Percentiles rank a stretch among this genome's conserved stretches.
phyloP scores from a whole-genome alignment of 2,113 vertebrate genomes.

The Microcebus murinus region DNA sequence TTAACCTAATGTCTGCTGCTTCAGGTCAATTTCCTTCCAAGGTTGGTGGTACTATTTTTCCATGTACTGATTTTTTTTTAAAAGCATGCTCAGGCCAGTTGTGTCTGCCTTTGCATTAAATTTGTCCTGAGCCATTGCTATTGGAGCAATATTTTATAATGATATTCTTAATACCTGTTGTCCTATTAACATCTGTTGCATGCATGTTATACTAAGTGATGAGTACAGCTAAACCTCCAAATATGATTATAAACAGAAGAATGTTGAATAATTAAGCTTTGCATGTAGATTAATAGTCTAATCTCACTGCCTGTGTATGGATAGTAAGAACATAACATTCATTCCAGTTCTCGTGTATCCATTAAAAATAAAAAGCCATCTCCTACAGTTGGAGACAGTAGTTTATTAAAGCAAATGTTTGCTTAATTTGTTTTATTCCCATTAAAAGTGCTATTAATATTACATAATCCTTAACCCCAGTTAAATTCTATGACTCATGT shows the following conservation, averaged over 20 bases:
- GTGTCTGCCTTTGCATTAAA: conserved; percentile 98
- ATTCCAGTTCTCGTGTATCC: conserved; percentile 78
- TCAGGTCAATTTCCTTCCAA: conserved; percentile 92
- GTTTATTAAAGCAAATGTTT: conserved; percentile 70
- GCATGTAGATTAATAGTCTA: conserved; percentile 87
- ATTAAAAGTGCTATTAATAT: conserved; percentile 65
- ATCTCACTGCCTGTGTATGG: conserved; percentile 92
- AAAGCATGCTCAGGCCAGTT: conserved; percentile 93
- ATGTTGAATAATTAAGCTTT: conserved; percentile 73
- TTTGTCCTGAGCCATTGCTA: conserved; percentile 94
- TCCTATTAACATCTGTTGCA: conserved; percentile 85
- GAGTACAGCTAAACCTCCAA: conserved; percentile 65
- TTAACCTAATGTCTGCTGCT: conserved; percentile 88
- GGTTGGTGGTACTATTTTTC: conserved; percentile 97
- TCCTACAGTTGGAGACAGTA: conserved; percentile 76
- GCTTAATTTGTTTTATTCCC: conserved; percentile 56
- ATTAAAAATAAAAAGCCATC: conserved; percentile 80
- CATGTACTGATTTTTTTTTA: conserved; percentile 89
- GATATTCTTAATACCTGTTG: conserved; percentile 92
- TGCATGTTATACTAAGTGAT: conserved; percentile 82
- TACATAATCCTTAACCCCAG: conserved; percentile 64
- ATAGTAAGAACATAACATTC: conserved; percentile 86
- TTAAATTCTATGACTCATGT: conserved; percentile 72
- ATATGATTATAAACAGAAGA: conserved; percentile 64
- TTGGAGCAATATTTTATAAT: conserved; percentile 95